Conservation (phyloP, 2,888 invertebrate genomes). For the Monopis laevigella region DNA sequence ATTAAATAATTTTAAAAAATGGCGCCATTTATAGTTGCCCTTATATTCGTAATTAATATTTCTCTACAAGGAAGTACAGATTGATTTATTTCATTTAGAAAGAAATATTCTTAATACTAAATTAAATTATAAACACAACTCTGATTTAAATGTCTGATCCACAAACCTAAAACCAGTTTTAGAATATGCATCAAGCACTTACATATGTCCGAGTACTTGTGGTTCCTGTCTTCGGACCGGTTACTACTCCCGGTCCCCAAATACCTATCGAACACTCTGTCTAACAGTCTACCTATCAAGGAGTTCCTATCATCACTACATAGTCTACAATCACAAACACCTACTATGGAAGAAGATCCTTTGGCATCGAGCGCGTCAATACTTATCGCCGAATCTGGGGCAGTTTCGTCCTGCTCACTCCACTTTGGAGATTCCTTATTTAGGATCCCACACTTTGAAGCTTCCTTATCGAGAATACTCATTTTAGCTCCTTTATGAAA, state of each 20-base stretch:
- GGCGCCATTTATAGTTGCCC: too few species aligned
- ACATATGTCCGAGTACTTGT: constrained; percentile 36
- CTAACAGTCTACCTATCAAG: constrained; percentile 35
- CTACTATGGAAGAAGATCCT: constrained; percentile 7
- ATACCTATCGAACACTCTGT: constrained; percentile 19
- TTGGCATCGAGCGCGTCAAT: not conserved
- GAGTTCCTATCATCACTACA: constrained; percentile 38
- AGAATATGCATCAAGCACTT: constrained; percentile 45
- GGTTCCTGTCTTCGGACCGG: not conserved
- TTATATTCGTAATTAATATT: too few species aligned
- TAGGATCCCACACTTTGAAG: too few species aligned
- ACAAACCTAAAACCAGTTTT: constrained; percentile 53
- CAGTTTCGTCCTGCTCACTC: too few species aligned
- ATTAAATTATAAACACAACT: not conserved
- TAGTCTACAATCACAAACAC: constrained; percentile 52
- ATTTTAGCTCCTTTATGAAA: too few species aligned
- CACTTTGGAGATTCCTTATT: too few species aligned
- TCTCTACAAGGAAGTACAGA: too few species aligned
- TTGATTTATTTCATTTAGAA: too few species aligned
- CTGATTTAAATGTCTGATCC: constrained; percentile 35
- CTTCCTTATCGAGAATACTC: too few species aligned
- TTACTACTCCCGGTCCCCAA: not conserved
- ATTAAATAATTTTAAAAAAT: too few species aligned
- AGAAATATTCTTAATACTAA: too few species aligned
- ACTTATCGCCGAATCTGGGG: not conserved